Evolutionary conservation across 2,113 vertebrate species (phyloP), one percentile per base, ranked within the genome.

Genomic region (Origma solitaria): DNA sequence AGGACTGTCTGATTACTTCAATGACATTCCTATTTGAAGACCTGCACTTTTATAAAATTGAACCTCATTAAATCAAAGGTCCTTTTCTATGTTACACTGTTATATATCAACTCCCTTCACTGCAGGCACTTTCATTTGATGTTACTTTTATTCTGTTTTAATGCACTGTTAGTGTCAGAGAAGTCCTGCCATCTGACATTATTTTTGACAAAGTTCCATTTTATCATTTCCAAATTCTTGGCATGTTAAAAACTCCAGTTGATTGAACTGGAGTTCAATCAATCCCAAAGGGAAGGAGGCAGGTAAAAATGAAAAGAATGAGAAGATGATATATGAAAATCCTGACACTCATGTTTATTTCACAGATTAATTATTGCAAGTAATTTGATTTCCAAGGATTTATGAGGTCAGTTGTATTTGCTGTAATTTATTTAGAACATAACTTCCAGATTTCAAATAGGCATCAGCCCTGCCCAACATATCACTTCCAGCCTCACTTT

Each of bases 51-150:
- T 50, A 81, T 47, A 44, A 96, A 96, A 94, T 44, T 95, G 76
- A 92, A 83, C 51, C 22, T 95, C 56, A 72, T 95, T 96, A 96
- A 97, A 96, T 86, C 88, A 87, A 88, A 97, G 42, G 49, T 80
- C 44, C 31, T 94, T 90, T 72, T 82, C 54, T 70, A 33, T 51
- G 58, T 73, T 86, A 54, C 21, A 7, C 35, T 85, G 35, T 54
- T 88, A 94, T 24, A n/a, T 64, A 92, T 64, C 24, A 51, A 57
- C 40, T 69, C 70, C 37, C 30, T 78, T 72, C 57, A 69, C 49
- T 77, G 35, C 27, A 88, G 54, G n/a, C 51, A 82, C 35, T 60
- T 94, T 82, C 24, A 68, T 88, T 81, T 88, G 72, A 88, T 50
- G 6, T 51, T 88, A 69, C 49, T 90, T 92, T 88, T 82, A 69